phyloP scores from a whole-genome alignment of 2,888 invertebrate species.

The Aphodius sticticus region DNA sequence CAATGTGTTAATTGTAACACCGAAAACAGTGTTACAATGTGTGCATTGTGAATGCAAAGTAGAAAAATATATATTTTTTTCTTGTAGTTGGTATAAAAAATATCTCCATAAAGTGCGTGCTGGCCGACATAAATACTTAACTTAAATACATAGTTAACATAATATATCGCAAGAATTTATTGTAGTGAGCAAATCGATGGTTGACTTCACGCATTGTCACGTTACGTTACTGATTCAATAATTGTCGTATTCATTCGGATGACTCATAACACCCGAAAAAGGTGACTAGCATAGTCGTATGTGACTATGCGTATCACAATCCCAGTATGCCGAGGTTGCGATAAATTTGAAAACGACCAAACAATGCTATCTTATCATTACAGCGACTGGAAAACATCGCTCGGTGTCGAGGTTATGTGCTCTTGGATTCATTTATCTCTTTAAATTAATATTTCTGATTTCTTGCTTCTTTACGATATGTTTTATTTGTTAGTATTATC shows the following conservation, averaged over 20 bases:
- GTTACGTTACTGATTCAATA: background rate
- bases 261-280: background rate
- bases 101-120: too few relatives aligned
- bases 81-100: too few relatives aligned
- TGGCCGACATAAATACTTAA: too few relatives aligned
- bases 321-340: background rate
- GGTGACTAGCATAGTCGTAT: background rate
- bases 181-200: background rate
- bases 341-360: background rate
- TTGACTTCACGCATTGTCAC: constrained; percentile 4
- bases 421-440: background rate
- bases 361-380: background rate
- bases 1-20: too few relatives aligned
- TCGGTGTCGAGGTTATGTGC: background rate
- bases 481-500: background rate
- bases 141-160: background rate
- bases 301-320: background rate
- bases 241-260: background rate
- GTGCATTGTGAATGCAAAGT: too few relatives aligned
- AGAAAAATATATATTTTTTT: too few relatives aligned
- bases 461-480: background rate
- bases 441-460: background rate
- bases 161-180: background rate
- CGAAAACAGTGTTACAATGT: too few relatives aligned
- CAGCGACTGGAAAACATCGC: background rate